phyloP scores from a whole-genome alignment of 2,888 invertebrate genomes.

The Clivina fossor region DNA sequence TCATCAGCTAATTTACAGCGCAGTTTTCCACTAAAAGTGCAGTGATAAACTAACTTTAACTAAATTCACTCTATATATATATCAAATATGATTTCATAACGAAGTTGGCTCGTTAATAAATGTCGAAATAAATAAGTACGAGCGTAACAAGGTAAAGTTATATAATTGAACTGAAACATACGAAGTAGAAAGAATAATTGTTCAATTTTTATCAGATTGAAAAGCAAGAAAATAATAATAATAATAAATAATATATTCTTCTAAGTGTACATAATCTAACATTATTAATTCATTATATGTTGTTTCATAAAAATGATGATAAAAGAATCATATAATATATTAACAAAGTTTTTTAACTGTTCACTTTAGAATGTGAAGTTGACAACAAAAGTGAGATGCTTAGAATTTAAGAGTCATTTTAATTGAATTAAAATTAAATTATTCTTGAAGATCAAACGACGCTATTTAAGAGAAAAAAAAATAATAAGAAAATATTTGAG shows the following conservation, averaged over 20 bases:
- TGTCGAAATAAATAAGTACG: too few species aligned
- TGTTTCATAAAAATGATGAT: constrained; percentile 19
- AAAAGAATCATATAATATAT: background rate
- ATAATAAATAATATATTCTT: constrained; percentile 15
- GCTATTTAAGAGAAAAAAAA: constrained; percentile 12
- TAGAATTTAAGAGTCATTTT: constrained; percentile 42
- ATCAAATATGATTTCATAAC: too few species aligned
- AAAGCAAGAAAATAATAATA: background rate
- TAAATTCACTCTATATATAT: too few species aligned
- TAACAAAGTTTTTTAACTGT: constrained; percentile 23
- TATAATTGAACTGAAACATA: too few species aligned
- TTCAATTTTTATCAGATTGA: too few species aligned
- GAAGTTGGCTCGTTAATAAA: too few species aligned
- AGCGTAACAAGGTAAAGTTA: too few species aligned
- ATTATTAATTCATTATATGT: too few species aligned
- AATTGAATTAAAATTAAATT: constrained; percentile 21
- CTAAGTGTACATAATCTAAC: constrained; percentile 23
- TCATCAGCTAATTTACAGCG: constrained; percentile 1
- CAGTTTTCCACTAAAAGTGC: constrained; percentile 17
- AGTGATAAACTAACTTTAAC: constrained; percentile 9
- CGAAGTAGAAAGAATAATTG: too few species aligned
- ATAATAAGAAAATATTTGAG: constrained; percentile 7
- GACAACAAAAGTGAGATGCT: constrained; percentile 57
- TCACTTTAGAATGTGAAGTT: constrained; percentile 38
- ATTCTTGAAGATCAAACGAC: constrained; percentile 24